phyloP scores from a whole-genome alignment of 1,140 invertebrate genomes.

The Hesperophylax magnus region DNA sequence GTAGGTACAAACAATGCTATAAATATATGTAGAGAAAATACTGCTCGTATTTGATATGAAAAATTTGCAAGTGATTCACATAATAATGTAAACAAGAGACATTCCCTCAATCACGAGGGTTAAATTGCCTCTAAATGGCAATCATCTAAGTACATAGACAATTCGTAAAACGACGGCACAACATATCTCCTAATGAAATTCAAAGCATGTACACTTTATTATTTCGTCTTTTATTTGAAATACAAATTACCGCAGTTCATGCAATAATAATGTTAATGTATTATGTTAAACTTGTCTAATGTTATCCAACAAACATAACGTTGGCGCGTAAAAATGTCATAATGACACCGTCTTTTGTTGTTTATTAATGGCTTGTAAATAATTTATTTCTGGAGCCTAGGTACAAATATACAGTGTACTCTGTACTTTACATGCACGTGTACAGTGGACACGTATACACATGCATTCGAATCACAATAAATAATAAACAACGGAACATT shows the following conservation, averaged over 20 bases:
- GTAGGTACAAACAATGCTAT: neutral
- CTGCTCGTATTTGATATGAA: neutral
- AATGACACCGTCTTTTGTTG: slow-evolving; percentile 50
- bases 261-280: slow-evolving; percentile 34
- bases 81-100: neutral
- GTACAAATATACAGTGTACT: neutral
- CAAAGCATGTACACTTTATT: neutral
- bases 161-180: neutral
- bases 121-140: slow-evolving; percentile 30
- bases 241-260: neutral
- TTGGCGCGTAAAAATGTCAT: slow-evolving; percentile 40
- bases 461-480: no score
- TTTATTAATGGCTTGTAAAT: slow-evolving; percentile 53
- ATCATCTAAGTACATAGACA: slow-evolving; percentile 7
- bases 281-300: slow-evolving; percentile 37
- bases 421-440: no score
- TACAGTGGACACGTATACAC: no score
- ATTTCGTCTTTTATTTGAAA: slow-evolving; percentile 7
- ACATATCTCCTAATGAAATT: neutral
- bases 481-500: no score
- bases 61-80: neutral
- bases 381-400: slow-evolving; percentile 48
- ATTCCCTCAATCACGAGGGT: neutral
- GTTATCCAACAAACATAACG: slow-evolving; percentile 38
- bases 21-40: neutral